Conservation (phyloP, 1,140 invertebrate species). For the Neodiprion pinetum region DNA sequence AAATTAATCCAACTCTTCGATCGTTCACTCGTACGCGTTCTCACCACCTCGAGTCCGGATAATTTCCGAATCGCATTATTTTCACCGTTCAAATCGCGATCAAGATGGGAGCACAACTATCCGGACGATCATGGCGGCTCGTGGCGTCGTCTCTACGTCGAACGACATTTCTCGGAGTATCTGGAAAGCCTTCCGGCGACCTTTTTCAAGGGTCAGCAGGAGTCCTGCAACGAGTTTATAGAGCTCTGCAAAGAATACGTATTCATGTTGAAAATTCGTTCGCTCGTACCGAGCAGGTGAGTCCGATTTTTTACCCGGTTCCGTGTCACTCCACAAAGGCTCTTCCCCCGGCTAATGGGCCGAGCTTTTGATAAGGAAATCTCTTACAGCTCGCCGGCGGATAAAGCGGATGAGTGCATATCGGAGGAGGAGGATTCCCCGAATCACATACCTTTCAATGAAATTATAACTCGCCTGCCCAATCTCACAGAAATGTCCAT, state of each 20-base stretch:
- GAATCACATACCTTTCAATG: constrained; percentile 47
- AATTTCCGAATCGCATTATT: too few species aligned
- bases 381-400: not conserved
- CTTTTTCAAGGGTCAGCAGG: constrained; percentile 36
- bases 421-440: constrained; percentile 31
- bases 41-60: too few species aligned
- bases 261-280: constrained; percentile 40
- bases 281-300: constrained; percentile 48
- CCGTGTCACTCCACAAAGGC: not conserved
- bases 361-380: not conserved
- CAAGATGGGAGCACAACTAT: constrained; percentile 51
- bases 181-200: constrained; percentile 47
- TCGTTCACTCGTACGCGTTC: too few species aligned
- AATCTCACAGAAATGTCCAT: constrained; percentile 44
- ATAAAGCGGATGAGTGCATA: not conserved
- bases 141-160: constrained; percentile 55
- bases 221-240: constrained; percentile 41
- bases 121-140: constrained; percentile 46
- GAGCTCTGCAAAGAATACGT: constrained; percentile 40
- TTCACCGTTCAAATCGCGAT: not conserved
- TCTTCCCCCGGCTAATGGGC: not conserved
- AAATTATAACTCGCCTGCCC: constrained; percentile 41
- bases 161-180: constrained; percentile 54
- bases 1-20: too few species aligned
- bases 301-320: not conserved